phyloP scores from a whole-genome alignment of 2,797 vertebrate genomes.

The Micropoecilia bifurca region DNA sequence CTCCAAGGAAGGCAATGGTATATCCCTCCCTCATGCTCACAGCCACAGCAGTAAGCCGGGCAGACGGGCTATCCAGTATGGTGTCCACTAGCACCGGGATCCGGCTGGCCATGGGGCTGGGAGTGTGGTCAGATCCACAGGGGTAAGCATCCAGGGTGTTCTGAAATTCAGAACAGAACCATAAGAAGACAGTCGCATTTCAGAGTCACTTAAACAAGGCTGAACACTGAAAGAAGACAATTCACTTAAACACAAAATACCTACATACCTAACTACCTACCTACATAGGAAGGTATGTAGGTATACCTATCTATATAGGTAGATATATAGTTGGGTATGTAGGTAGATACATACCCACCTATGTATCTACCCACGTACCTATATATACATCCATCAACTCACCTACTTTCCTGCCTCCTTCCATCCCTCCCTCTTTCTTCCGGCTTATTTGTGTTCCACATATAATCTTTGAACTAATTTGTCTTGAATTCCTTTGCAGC shows the following conservation, averaged over 20 bases:
- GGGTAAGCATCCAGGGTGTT: conserved; percentile 95
- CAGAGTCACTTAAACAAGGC: neutral
- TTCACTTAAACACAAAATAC: neutral
- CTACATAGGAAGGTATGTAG: too few species aligned
- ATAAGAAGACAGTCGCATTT: neutral
- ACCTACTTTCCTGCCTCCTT: too few species aligned
- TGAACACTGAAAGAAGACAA: neutral
- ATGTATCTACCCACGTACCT: too few species aligned
- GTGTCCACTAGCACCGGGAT: conserved; percentile 85
- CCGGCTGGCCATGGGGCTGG: conserved; percentile 95
- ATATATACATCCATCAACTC: too few species aligned
- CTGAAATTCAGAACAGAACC: conserved; percentile 63
- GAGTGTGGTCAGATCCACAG: conserved; percentile 97
- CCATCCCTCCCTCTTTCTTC: too few species aligned
- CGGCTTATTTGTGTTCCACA: neutral
- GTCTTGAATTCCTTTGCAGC: conserved; percentile 5
- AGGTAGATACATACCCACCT: too few species aligned
- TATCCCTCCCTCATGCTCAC: conserved; percentile 88
- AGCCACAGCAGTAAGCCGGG: conserved; percentile 91
- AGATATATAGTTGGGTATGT: too few species aligned
- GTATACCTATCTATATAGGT: too few species aligned
- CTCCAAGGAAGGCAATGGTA: conserved; percentile 93
- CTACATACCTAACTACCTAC: too few species aligned
- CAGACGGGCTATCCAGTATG: conserved; percentile 87
- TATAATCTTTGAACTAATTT: conserved; percentile 3